Evolutionary conservation across 2,888 invertebrate species (phyloP).

Genomic region (Catocala sponsa): DNA sequence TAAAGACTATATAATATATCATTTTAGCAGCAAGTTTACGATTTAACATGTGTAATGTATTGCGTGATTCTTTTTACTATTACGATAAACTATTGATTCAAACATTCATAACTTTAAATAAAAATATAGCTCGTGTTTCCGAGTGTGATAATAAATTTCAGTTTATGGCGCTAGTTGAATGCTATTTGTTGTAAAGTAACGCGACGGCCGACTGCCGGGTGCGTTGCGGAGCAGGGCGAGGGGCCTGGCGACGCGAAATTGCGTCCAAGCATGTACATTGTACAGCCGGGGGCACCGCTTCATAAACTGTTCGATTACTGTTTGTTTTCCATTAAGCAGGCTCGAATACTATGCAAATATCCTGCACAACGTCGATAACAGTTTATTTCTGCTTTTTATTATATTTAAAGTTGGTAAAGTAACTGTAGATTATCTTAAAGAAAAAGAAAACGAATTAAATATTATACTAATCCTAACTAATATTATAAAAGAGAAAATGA

Average conservation of each 20-base stretch:
- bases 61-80: no score
- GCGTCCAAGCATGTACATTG: constrained; percentile 48
- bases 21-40: background rate
- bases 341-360: constrained; percentile 20
- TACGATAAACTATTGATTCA: no score
- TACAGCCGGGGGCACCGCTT: constrained; percentile 44
- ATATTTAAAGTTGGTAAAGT: background rate
- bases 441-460: no score
- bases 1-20: constrained; percentile 7
- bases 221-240: constrained; percentile 42
- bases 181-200: constrained; percentile 44
- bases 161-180: constrained; percentile 39
- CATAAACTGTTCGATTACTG: constrained; percentile 57
- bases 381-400: no score
- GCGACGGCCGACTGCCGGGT: constrained; percentile 31
- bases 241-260: constrained; percentile 48
- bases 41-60: constrained; percentile 1
- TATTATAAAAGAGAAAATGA: no score
- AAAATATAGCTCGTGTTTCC: background rate
- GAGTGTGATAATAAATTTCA: constrained; percentile 30
- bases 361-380: constrained; percentile 11
- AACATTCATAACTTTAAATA: background rate
- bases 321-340: constrained; percentile 61
- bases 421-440: no score
- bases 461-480: no score